Evolutionary conservation across 2,113 vertebrate species (phyloP), one percentile per base, ranked within the genome.

Genomic region (Chamaetylas fuelleborni): DNA sequence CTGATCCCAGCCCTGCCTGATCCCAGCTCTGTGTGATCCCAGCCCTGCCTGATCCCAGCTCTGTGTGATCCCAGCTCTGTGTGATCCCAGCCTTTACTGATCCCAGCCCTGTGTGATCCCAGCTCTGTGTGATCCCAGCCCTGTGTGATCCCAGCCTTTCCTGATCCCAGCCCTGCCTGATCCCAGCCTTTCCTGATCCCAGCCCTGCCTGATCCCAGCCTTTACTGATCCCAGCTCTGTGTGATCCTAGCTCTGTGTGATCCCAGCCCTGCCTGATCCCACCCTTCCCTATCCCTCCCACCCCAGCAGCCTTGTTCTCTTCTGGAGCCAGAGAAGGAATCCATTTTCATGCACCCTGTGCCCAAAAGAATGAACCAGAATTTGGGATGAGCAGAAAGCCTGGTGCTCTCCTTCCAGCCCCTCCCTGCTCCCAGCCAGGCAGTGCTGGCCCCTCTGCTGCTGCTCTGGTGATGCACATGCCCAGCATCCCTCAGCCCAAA

Each of bases 361-460:
- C 47, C 34, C 53, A 29, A 71, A n/a, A 1, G 29, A 54, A 29
- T 3, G 4, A 62, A 14, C 8, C 50, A 31, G 14, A 15, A 6
- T 3, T 2, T 10, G 45, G 8, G 5, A 12, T 0, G 2, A 11
- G 11, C 5, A 24, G 33, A 22, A 11, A 60, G 14, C 70, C 62
- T 5, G 17, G 56, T 80, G 29, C 15, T 0, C 8, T 13, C 15
- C 42, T 22, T 6, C 3, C 50, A 29, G n/a, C 24, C 42, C 43
- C 12, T 29, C 56, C 29, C 64, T 47, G 73, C 51, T 83, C 47
- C 20, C 69, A 6, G 2, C 23, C 11, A 4, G 57, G 16, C 12
- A 0, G 28, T 3, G 31, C 50, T 0, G 0, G 25, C 29, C 57
- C 47, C 71, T 56, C 19, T 0, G 0, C 5, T 9, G 9, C 73